phyloP scores from a whole-genome alignment of 2,113 vertebrate species.

The Regulus satrapa region DNA sequence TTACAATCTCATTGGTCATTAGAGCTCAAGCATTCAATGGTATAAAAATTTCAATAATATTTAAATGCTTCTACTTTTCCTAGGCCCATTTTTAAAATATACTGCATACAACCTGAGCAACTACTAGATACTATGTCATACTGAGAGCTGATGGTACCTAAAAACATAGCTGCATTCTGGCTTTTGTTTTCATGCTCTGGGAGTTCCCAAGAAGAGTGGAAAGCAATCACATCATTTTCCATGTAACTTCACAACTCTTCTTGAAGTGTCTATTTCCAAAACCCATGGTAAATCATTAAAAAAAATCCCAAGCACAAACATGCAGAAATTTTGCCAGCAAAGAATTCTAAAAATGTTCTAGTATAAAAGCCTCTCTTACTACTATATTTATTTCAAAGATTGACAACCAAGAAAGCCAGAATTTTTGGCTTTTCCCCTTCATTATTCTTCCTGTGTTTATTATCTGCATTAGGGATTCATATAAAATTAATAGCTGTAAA shows the following conservation, averaged over 20 bases:
- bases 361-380: background rate
- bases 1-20: background rate
- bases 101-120: background rate
- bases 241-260: background rate
- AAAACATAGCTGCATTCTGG: background rate
- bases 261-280: background rate
- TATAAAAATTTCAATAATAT: background rate
- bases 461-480: background rate
- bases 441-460: background rate
- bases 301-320: background rate
- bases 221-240: background rate
- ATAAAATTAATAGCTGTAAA: background rate
- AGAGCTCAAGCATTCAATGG: background rate
- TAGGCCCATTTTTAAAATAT: background rate
- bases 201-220: background rate
- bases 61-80: background rate
- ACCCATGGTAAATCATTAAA: background rate
- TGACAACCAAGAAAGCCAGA: background rate
- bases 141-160: background rate
- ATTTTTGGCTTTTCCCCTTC: background rate
- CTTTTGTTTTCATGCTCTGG: background rate
- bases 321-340: background rate
- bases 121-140: background rate
- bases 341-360: background rate
- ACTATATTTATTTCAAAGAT: background rate